Base-by-base conservation (phyloP, 2,797 vertebrate species). In the Allobates femoralis region DNA sequence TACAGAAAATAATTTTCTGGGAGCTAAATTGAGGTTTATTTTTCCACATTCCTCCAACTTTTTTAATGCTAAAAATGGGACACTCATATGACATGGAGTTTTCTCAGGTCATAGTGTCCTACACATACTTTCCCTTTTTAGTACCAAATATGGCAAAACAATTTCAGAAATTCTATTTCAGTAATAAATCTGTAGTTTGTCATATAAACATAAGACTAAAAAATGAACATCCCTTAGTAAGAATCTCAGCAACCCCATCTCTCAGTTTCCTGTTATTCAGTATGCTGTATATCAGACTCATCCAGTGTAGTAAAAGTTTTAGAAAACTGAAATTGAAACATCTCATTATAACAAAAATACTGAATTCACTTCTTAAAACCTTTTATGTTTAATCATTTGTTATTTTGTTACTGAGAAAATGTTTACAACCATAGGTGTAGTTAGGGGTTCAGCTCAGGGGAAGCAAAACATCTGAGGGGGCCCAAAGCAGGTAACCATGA, bases 171-270 rank as follows among this genome's bases (percentile, higher is more conserved):
- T 8, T 41, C 71, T 74, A 74, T 74, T 74, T 74, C 14, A 74
- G 41, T 50, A 74, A 74, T 50, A 74, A 6, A 46, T 74, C 23
- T 74, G 69, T 46, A 74, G 26, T 74, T 74, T 50, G 71, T 50
- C 14, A 74, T 74, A 74, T 74, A 74, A 74, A 74, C 71, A 74
- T 41, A 73, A 23, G 37, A 14, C 69, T 41, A 46, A 73, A 73
- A 73, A n/a, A 4, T 66, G 62, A n/a, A 74, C 41, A 26, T 74
- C 12, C 41, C n/a, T 74, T 7, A 7, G 19, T 74, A 37, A 73
- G 34, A 73, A 73, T 37, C 5, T 16, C 11, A 73, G 1, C 21
- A 12, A 67, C 5, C 64, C 30, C 16, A 67, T 32, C 14, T 15
- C 37, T 37, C 32, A 37, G 7, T 37, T 34, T 69, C 11, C 18